Evolutionary conservation across 2,113 vertebrate species (phyloP).

Genomic region (Pholis gunnellus): DNA sequence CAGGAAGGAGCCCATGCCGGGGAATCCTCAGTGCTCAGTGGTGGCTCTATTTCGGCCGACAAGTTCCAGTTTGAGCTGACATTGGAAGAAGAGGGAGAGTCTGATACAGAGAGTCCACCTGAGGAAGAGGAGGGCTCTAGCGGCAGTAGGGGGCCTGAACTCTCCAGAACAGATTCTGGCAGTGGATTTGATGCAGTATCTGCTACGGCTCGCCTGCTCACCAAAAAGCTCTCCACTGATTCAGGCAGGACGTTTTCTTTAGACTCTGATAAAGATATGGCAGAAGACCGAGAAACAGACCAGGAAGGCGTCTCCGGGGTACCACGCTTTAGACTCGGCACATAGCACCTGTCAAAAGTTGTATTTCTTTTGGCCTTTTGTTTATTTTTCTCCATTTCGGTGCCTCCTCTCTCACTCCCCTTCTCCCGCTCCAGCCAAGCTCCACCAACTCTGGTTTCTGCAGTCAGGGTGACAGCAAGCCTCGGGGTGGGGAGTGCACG

Average conservation of each 20-base stretch:
- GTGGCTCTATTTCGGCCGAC: constrained; percentile 65
- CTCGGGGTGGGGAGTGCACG: constrained; percentile 27
- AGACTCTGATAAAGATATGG: constrained; percentile 70
- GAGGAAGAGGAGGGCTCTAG: constrained; percentile 80
- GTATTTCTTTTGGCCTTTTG: constrained; percentile 29
- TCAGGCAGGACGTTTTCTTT: constrained; percentile 75
- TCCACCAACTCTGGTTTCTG: constrained; percentile 54
- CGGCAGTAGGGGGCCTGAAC: constrained; percentile 21
- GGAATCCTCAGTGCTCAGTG: constrained; percentile 67
- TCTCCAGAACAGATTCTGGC: constrained; percentile 53
- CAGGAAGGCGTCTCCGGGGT: constrained; percentile 57
- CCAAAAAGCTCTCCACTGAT: constrained; percentile 46
- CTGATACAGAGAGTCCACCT: constrained; percentile 82
- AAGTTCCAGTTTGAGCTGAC: constrained; percentile 91
- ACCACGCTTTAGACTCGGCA: constrained; percentile 72
- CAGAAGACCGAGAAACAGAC: constrained; percentile 71
- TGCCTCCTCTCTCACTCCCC: constrained; percentile 63
- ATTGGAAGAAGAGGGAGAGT: constrained; percentile 86
- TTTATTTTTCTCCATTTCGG: constrained; percentile 58
- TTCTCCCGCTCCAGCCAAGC: constrained; percentile 36
- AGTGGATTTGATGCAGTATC: constrained; percentile 34
- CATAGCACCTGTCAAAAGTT: constrained; percentile 71
- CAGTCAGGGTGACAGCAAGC: constrained; percentile 45
- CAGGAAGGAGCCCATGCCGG: background rate
- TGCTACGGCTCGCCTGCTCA: constrained; percentile 35